phyloP scores from a whole-genome alignment of 2,888 invertebrate genomes.

The Eupithecia vulgata region DNA sequence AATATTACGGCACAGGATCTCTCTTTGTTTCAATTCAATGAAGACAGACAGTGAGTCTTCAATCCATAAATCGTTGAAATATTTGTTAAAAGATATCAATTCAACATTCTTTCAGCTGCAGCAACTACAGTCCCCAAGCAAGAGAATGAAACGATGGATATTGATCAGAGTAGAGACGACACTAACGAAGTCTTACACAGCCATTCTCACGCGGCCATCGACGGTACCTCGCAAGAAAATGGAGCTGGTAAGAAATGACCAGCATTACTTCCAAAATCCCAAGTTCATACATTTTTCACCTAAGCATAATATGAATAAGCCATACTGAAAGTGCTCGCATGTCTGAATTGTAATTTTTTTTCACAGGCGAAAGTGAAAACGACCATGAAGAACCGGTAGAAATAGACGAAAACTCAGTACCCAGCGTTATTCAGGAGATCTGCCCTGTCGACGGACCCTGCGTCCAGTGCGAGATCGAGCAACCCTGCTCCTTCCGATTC shows the following conservation, averaged over 20 bases:
- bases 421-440: conserved; percentile 73
- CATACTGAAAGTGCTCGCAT: neutral
- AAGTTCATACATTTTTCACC: neutral
- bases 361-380: conserved; percentile 79
- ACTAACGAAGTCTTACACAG: conserved; percentile 39
- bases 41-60: too few relatives aligned
- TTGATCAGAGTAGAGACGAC: conserved; percentile 47
- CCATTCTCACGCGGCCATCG: conserved; percentile 43
- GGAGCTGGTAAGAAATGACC: conserved; percentile 49
- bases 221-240: conserved; percentile 64
- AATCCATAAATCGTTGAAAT: neutral
- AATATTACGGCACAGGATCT: too few relatives aligned
- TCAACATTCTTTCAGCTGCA: conserved; percentile 45
- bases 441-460: conserved; percentile 69
- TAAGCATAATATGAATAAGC: neutral
- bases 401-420: conserved; percentile 60
- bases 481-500: conserved; percentile 66
- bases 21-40: too few relatives aligned
- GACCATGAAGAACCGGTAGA: conserved; percentile 78
- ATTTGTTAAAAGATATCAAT: neutral
- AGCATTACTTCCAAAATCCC: neutral
- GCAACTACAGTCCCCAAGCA: conserved; percentile 59
- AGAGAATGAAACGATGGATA: conserved; percentile 54
- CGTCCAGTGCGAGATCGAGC: conserved; percentile 70
- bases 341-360: neutral